phyloP scores from a whole-genome alignment of 35 echinoderm and acorn worm genomes.

The Heliocidaris erythrogramma region DNA sequence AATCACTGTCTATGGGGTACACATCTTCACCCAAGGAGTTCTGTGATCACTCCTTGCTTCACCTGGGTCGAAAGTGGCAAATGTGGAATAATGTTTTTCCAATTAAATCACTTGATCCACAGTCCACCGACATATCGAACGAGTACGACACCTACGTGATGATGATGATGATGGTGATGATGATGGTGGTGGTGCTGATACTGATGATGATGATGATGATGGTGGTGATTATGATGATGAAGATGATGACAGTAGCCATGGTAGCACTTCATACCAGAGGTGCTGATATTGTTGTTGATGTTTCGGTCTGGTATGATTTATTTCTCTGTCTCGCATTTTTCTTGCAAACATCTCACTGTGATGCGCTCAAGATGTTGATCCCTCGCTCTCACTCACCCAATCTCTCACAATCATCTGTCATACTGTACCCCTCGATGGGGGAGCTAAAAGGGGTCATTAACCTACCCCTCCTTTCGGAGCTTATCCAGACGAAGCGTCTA shows the following conservation, averaged over 20 bases:
- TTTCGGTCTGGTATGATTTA: constrained; percentile 9
- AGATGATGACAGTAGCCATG: background rate
- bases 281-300: background rate
- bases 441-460: constrained; percentile 9
- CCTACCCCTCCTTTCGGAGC: background rate
- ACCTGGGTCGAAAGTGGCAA: no score
- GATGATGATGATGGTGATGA: background rate
- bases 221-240: background rate
- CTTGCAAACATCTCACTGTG: background rate
- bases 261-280: background rate
- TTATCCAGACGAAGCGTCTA: background rate
- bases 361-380: constrained; percentile 16
- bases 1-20: no score
- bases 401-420: background rate
- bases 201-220: background rate
- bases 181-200: background rate
- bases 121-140: no score
- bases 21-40: no score
- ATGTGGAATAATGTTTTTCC: no score
- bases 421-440: background rate
- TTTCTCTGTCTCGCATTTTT: constrained; percentile 4
- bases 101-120: no score
- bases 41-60: no score
- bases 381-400: background rate
- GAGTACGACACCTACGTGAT: no score